phyloP scores from a whole-genome alignment of 2,797 vertebrate species.

The Hydrocynus forskahlii region DNA sequence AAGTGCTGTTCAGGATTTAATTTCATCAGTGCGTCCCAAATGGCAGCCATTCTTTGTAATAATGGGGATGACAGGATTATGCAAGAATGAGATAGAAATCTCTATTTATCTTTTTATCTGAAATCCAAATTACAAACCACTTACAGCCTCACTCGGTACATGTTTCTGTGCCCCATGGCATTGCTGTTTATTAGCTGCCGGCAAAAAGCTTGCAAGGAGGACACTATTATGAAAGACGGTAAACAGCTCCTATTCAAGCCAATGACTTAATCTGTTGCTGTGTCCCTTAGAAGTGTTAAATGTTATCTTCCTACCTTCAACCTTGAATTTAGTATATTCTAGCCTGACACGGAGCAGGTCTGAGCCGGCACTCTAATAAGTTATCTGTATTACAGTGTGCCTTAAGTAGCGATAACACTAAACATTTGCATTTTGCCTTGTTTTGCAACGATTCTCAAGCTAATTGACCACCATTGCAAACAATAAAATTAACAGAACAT shows the following conservation, averaged over 20 bases:
- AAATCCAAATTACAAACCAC: conserved; percentile 1
- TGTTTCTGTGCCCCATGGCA: not conserved
- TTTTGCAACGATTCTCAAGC: too few relatives aligned
- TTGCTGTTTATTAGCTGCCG: not conserved
- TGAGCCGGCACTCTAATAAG: too few relatives aligned
- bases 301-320: not conserved
- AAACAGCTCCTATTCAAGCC: not conserved
- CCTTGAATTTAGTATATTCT: not conserved
- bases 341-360: not conserved
- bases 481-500: too few relatives aligned
- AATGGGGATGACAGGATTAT: conserved; percentile 2
- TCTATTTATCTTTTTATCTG: conserved; percentile 19
- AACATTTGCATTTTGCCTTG: too few relatives aligned
- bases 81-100: not conserved
- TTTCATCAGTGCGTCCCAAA: conserved; percentile 18
- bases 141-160: not conserved
- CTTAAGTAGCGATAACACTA: too few relatives aligned
- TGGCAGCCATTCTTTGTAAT: not conserved
- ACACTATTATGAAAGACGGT: not conserved
- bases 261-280: not conserved
- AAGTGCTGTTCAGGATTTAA: conserved; percentile 6
- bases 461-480: too few relatives aligned
- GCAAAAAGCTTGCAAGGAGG: not conserved
- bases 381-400: not conserved
- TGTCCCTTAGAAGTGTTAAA: not conserved